These are phyloP conservation scores for Callorhinus ursinus DNA, from an alignment of 2,113 vertebrate genomes.

Conservation along the genomic window DNA sequence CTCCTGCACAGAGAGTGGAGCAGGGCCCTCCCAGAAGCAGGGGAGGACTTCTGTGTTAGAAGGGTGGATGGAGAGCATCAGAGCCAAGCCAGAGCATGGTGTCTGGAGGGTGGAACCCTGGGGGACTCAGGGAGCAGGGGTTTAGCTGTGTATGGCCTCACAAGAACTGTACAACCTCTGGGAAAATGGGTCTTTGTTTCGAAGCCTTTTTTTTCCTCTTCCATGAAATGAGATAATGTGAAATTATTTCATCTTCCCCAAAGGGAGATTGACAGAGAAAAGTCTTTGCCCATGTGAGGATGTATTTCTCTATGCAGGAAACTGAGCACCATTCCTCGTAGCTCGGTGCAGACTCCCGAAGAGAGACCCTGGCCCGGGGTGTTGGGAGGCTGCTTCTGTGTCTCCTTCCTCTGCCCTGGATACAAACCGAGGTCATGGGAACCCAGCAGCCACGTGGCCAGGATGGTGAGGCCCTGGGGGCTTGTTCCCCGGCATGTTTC, in stretches of 20 bases:
- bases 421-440: not conserved
- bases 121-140: not conserved
- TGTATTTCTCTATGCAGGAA: fast-evolving
- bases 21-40: too few species aligned
- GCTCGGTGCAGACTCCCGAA: fast-evolving
- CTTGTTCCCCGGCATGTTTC: too few species aligned
- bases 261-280: not conserved
- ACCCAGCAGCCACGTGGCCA: not conserved
- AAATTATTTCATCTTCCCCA: not conserved
- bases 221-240: not conserved
- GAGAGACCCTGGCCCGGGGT: fast-evolving
- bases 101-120: not conserved
- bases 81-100: not conserved
- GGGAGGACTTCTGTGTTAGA: not conserved
- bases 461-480: fast-evolving
- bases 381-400: not conserved
- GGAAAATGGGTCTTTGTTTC: not conserved
- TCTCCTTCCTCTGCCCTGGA: not conserved
- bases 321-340: fast-evolving
- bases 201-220: not conserved
- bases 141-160: not conserved
- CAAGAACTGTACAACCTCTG: not conserved
- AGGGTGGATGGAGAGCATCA: not conserved
- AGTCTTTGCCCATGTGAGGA: fast-evolving
- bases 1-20: too few species aligned